Conservation (phyloP, 2,113 vertebrate genomes). For the Lynx canadensis region DNA sequence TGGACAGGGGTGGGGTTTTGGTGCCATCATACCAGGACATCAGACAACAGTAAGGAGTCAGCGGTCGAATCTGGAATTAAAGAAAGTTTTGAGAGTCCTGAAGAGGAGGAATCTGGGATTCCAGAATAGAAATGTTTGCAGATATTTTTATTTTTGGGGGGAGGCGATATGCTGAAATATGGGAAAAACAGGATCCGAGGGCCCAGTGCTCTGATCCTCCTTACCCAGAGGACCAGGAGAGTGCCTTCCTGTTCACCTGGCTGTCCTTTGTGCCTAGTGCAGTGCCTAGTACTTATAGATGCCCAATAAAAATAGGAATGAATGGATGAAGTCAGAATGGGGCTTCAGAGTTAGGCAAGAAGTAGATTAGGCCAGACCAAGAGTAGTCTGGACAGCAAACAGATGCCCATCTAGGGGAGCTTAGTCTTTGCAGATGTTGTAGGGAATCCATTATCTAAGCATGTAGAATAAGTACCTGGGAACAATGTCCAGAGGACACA, state of each 20-base stretch:
- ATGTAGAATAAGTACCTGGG: not conserved
- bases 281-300: not conserved
- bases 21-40: not conserved
- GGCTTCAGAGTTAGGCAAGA: not conserved
- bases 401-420: no score
- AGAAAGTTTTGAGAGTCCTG: not conserved
- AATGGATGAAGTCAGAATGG: not conserved
- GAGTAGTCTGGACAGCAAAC: not conserved
- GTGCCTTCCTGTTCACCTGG: not conserved
- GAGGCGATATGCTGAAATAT: no score
- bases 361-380: not conserved
- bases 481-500: no score
- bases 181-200: not conserved
- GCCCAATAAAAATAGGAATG: not conserved
- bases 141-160: not conserved
- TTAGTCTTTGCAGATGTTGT: not conserved
- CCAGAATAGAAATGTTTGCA: not conserved
- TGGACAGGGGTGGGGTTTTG: not conserved
- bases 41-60: not conserved
- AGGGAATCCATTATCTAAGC: not conserved
- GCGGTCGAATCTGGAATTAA: not conserved
- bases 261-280: not conserved
- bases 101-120: not conserved
- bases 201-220: fast-evolving
- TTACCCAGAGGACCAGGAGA: not conserved